A percentile compares a stretch with the other conserved stretches of the same genome.
Evolutionary conservation across 35 echinoderm and acorn worm species (phyloP).

Genomic region (Heliocidaris tuberculata): DNA sequence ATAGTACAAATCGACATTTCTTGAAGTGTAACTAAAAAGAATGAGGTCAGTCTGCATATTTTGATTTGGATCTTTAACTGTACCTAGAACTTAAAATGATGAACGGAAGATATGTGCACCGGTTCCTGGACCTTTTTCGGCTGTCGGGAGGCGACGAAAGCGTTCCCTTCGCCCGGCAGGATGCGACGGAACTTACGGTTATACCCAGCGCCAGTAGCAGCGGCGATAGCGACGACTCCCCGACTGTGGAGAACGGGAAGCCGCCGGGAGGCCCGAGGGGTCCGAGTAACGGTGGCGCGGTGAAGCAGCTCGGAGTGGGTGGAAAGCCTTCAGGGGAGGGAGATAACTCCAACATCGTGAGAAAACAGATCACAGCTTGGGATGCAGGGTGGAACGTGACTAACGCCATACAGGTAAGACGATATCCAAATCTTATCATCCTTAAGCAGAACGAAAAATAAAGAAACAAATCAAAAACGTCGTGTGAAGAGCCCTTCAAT

Average conservation of each 20-base stretch:
- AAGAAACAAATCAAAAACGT: background rate
- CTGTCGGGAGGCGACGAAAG: constrained; percentile 33
- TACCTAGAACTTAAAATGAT: background rate
- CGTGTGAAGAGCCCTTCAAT: background rate
- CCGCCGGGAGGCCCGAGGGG: background rate
- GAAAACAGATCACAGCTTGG: constrained; percentile 30
- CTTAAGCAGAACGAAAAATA: background rate
- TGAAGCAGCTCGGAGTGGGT: background rate
- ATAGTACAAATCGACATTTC: background rate
- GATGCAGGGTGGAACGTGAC: constrained; percentile 42
- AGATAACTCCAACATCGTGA: constrained; percentile 24
- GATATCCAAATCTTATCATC: background rate
- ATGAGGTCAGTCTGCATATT: background rate
- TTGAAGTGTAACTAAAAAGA: background rate
- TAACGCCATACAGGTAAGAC: constrained; percentile 50
- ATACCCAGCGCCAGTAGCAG: constrained; percentile 5
- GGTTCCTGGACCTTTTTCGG: constrained; percentile 24
- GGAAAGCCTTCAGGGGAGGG: background rate
- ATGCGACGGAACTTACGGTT: constrained; percentile 37
- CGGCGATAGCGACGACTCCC: constrained; percentile 12
- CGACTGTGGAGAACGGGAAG: constrained; percentile 30
- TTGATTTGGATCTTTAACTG: background rate
- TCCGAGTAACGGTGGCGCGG: background rate
- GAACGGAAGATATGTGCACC: background rate
- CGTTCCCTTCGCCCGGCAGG: constrained; percentile 20